Evolutionary conservation across 2,888 invertebrate genomes (phyloP).

Genomic region (Trachelus tabidus): DNA sequence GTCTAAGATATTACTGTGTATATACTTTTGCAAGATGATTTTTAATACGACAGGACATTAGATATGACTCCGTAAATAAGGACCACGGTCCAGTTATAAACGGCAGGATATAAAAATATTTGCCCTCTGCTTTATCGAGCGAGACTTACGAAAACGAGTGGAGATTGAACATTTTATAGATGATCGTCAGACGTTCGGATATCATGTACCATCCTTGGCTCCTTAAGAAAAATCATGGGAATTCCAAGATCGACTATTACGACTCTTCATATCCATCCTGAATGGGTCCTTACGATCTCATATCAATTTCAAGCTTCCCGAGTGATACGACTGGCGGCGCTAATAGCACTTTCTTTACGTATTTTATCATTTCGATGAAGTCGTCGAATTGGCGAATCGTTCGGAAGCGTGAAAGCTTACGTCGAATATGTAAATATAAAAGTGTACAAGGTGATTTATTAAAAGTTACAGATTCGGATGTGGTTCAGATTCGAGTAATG

Average conservation of each 20-base stretch:
- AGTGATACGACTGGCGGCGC: not conserved
- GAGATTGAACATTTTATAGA: not conserved
- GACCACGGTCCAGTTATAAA: not conserved
- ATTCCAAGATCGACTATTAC: not conserved
- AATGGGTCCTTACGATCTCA: not conserved
- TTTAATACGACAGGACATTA: not conserved
- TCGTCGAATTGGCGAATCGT: too few relatives aligned
- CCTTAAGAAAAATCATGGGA: not conserved
- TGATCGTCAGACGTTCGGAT: not conserved
- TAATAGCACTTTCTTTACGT: not conserved
- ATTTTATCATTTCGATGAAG: too few relatives aligned
- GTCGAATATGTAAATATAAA: too few relatives aligned
- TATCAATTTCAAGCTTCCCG: not conserved
- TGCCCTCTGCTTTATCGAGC: not conserved
- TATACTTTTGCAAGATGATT: not conserved
- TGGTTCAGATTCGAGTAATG: not conserved
- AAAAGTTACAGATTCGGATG: not conserved
- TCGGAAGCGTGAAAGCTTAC: too few relatives aligned
- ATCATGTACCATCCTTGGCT: not conserved
- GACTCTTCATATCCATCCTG: not conserved
- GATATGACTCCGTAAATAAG: not conserved
- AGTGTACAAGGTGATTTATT: not conserved
- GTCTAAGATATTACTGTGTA: not conserved
- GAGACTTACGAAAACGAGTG: not conserved
- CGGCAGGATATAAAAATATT: not conserved